Evolutionary conservation across 1,140 invertebrate species (phyloP), one percentile per base, ranked within the genome.

Genomic region (Copidosoma floridanum): DNA sequence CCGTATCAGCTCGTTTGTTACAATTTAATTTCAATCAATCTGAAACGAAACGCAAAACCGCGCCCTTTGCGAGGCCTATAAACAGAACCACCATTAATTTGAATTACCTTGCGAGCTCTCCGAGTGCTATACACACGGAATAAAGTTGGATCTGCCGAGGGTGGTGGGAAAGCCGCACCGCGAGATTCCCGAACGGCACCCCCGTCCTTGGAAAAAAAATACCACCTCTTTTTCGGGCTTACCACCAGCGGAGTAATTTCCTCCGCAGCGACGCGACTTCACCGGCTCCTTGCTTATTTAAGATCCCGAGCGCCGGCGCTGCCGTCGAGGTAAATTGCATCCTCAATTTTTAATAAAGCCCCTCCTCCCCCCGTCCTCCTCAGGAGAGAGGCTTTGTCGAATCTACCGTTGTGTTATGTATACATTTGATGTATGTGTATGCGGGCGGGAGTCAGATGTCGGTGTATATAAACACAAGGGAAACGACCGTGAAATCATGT

Each of bases 291-390:
- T 50, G 61, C 64, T 73, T 73, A 73, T 73, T 72, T 70, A 73
- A 68, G 68, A 58, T 64, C 61, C 57, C 40, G n/a, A n/a, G n/a
- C n/a, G 63, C 53, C 50, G 62, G 35, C 43, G 54, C 43, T 53
- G 61, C 44, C 47, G 21, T 64, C 65, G 67, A 68, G 68, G 67
- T 70, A 69, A 74, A 74, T 74, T 74, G 71, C 70, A 68, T 72
- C 66, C 65, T 73, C 70, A 71, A 74, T 74, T 73, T 74, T 74
- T 74, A 72, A 74, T 73, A 74, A 72, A 70, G 65, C 63, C 23
- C 64, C 24, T 21, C 7, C 10, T 41, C 35, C 38, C 24, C 32
- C 57, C 62, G 64, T 7, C 10, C 44, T 32, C 38, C 24, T 20
- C 57, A 60, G 64, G 44, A 67, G 62, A 65, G 53, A 50, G 61